Evolutionary conservation across 2,888 invertebrate species (phyloP), one percentile per base, ranked within the genome.

Genomic region (Oeneis ivallda): DNA sequence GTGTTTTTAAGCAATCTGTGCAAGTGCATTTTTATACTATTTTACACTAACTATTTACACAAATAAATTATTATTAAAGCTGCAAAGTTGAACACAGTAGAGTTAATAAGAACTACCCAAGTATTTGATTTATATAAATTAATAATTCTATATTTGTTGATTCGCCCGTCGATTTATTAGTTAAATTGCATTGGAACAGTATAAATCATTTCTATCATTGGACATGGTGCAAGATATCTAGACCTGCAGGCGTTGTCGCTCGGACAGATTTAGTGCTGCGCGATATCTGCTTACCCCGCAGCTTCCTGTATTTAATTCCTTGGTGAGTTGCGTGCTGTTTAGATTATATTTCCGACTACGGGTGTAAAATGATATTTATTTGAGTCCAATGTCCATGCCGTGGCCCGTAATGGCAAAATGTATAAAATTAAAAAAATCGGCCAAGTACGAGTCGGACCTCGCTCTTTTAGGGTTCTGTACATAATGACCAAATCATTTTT

Each of bases 281-380:
- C 47, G 47, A 56, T 66, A 62, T 68, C 65, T 64, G 62, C 62
- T 64, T 58, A 64, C 57, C 61, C 50, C 61, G 66, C 64, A 58
- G 68, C 64, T 68, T 70, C 70, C 66, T 70, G 68, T 62, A 58
- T 60, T 70, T 43, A 65, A 59, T 62, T 54, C 50, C 58, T 47
- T 41, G 34, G 37, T 37, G 37, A 17, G 17, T 66, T 66, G 66
- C 62, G 50, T 53, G 52, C 58, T 62, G 43, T 54, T 62, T 15
- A 39, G 43, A 52, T 53, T 50, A 53, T 60, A 49, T 49, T 62
- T 66, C 61, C 59, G 59, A 32, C 49, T 19, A 19, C 47, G 9
- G 49, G n/a, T 49, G 49, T 49, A 50, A 50, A 50, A 50, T 50
- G 11, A 50, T 50, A 50, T 50, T 50, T 50, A 50, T 50, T 50